These are phyloP conservation scores for Terrapene triunguis DNA, from an alignment of 2,113 vertebrate species.

Conservation along the genomic window DNA sequence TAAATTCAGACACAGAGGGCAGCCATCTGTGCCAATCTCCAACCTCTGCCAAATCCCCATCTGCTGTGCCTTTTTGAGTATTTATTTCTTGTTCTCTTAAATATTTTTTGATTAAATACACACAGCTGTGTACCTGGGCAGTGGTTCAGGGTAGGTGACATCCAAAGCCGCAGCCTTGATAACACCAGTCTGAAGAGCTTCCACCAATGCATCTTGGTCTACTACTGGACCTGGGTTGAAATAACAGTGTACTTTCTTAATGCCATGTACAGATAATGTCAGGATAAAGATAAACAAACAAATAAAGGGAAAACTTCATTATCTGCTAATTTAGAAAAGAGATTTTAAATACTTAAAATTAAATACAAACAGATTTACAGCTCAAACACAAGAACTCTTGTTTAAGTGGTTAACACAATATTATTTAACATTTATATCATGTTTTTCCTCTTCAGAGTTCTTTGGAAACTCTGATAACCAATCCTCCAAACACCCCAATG, in stretches of 20 bases:
- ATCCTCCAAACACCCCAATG: background rate
- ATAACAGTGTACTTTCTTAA: background rate
- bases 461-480: background rate
- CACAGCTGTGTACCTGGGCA: conserved; percentile 77
- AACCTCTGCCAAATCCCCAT: background rate
- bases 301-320: background rate
- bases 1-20: background rate
- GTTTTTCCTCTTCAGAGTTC: background rate
- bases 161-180: conserved; percentile 77
- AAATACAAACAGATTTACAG: background rate
- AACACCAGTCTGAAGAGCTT: conserved; percentile 73
- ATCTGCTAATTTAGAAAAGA: background rate
- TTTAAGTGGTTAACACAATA: background rate
- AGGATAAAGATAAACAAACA: background rate
- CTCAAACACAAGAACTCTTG: background rate
- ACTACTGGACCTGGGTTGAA: conserved; percentile 74
- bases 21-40: background rate
- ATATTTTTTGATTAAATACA: background rate
- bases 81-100: background rate
- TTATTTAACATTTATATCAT: background rate
- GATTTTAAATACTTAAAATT: background rate
- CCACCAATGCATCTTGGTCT: conserved; percentile 80
- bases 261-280: background rate
- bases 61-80: background rate
- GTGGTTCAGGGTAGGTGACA: conserved; percentile 81